Evolutionary conservation across 92 coral and sea anemone species (phyloP).

Genomic region (Umimayanthus kanabou): DNA sequence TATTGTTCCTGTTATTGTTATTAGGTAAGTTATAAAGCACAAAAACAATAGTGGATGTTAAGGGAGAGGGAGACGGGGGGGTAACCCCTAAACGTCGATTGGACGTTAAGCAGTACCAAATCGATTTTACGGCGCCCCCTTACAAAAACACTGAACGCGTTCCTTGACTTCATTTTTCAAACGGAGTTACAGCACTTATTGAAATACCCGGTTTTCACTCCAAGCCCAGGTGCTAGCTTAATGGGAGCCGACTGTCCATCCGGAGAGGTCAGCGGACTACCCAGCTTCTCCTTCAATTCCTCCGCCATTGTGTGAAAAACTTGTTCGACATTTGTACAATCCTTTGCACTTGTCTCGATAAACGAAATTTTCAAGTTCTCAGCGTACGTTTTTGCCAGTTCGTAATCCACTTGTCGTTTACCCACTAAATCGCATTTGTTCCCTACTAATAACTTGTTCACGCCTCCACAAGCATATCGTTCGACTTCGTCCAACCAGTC

Average conservation of each 20-base stretch:
- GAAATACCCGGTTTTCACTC: conserved; percentile 49
- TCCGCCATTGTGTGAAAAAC: conserved; percentile 95
- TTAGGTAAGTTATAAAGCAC: too few species aligned
- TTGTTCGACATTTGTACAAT: conserved; percentile 86
- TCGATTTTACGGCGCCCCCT: too few species aligned
- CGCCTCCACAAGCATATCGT: conserved; percentile 88
- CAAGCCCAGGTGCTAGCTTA: conserved; percentile 49
- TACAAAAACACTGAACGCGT: too few species aligned
- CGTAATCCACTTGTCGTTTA: conserved; percentile 82
- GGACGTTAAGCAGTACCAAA: too few species aligned
- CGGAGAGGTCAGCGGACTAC: conserved; percentile 79
- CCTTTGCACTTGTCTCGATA: conserved; percentile 97
- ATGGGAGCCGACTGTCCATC: conserved; percentile 44
- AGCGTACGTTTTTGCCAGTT: conserved; percentile 80
- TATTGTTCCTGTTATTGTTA: too few species aligned
- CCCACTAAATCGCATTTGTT: conserved; percentile 91
- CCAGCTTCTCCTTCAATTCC: conserved; percentile 84
- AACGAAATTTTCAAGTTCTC: conserved; percentile 83
- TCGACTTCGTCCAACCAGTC: conserved; percentile 91
- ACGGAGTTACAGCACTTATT: conserved; percentile 59
- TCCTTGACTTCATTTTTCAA: background rate
- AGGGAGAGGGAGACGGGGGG: too few species aligned
- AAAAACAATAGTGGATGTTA: too few species aligned
- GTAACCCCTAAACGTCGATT: too few species aligned
- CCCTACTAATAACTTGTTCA: conserved; percentile 85